Percentiles rank a stretch among this genome's conserved stretches.
Conservation (phyloP, 2,888 invertebrate species). For the Caenorhabditis sulstoni region DNA sequence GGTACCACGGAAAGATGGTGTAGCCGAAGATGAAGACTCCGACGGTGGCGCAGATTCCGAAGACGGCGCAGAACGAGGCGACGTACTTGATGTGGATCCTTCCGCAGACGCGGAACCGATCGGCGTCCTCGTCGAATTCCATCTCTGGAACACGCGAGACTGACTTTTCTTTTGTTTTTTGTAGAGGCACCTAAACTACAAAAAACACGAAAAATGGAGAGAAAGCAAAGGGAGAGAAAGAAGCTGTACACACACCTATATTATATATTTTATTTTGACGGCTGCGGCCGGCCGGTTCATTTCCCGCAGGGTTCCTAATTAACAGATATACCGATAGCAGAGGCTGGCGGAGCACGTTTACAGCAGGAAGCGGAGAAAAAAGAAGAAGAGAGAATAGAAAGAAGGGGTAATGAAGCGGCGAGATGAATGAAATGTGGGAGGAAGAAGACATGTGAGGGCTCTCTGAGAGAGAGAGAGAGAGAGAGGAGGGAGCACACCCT, state of each 20-base stretch:
- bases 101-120: slow-evolving; percentile 41
- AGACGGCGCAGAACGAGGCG: slow-evolving; percentile 42
- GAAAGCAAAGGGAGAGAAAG: not conserved
- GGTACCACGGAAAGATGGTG: slow-evolving; percentile 50
- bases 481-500: not conserved
- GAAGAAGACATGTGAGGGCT: slow-evolving; percentile 15
- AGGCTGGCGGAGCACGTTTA: not conserved
- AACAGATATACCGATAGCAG: not conserved
- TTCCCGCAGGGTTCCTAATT: not conserved
- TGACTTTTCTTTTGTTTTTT: no score
- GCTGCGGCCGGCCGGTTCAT: not conserved
- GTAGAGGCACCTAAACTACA: no score
- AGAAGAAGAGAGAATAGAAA: not conserved
- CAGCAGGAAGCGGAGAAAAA: no score
- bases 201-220: not conserved
- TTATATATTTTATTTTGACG: not conserved
- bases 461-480: not conserved
- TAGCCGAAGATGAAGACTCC: slow-evolving; percentile 48
- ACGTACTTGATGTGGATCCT: slow-evolving; percentile 57
- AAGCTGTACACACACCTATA: not conserved
- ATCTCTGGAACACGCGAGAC: slow-evolving; percentile 13
- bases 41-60: slow-evolving; percentile 52
- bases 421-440: slow-evolving; percentile 4
- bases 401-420: not conserved
- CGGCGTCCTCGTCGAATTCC: slow-evolving; percentile 58